Base-by-base conservation (phyloP, 1,140 invertebrate species). In the Lordiphosa stackelbergi region DNA sequence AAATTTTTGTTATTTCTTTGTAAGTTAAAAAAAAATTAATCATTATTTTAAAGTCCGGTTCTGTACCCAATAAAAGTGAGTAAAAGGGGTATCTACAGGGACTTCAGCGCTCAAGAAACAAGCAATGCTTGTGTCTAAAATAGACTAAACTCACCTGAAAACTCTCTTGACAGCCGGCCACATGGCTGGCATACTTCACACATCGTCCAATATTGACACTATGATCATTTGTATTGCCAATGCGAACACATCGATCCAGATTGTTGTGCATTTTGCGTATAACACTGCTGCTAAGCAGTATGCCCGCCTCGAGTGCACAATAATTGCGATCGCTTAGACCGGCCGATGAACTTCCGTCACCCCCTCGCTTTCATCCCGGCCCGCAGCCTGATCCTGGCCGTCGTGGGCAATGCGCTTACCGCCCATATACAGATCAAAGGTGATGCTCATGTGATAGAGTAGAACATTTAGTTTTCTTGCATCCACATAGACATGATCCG, bases 161-260 rank as follows among this genome's bases (percentile, higher is more conserved):
- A 13, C 66, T 69, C 56, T 89, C 87, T 62, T 89, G 86, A 75
- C 93, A 94, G 10, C 85, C 84, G 7, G 91, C 87, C 37, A 92
- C 75, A 38, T 91, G 90, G 11, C 91, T 90, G 10, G 92, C 91
- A 86, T 95, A 92, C 12, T 93, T 87, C 28, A 96, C 91, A 86
- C 95, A 97, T 64, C 93, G 89, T 11, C 95, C 95, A 65, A 97
- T 90, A 89, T 96, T 96, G 73, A 95, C 91, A 84, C 93, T 93
- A 78, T 95, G 92, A 57, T 91, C 92, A 46, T 92, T 91, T 2
- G 94, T 94, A 73, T 93, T 93, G 2, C 93, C 92, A 87, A 95
- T 96, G 47, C 92, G 92, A 1, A 95, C 93, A 89, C 96, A 97
- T 92, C 94, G 96, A 73, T 96, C 94, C 54, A 96, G 88, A 85